A percentile compares a stretch with the other conserved stretches of the same genome.
These are phyloP conservation scores for Alentia gelatinosa DNA, from an alignment of 2,888 invertebrate genomes.

Conservation along the genomic window DNA sequence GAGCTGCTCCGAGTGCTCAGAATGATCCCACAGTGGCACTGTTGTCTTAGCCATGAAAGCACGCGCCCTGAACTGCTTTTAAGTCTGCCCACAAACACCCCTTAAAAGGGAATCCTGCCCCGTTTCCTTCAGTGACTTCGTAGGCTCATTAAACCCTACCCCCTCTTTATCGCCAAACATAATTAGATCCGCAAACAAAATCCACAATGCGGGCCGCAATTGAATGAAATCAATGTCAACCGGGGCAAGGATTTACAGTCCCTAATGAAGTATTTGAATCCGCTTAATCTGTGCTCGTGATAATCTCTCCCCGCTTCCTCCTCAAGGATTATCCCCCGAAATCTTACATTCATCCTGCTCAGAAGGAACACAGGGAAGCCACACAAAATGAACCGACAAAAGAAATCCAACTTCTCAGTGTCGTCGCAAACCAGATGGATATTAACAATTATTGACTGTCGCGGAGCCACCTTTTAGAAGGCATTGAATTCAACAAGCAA, in stretches of 20 bases:
- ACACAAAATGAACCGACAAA: not conserved
- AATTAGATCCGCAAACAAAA: constrained; percentile 37
- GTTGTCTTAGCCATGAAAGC: constrained; percentile 23
- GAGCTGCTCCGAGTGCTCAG: constrained; percentile 9
- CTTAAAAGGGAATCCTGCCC: not conserved
- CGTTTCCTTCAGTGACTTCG: not conserved
- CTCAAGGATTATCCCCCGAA: not conserved
- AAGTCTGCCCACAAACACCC: not conserved
- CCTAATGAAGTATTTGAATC: not conserved
- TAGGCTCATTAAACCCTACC: constrained; percentile 1
- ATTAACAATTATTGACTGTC: not conserved
- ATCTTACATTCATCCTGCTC: constrained; percentile 1
- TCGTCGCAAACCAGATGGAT: not conserved
- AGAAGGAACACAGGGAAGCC: not conserved
- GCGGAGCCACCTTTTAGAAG: not conserved
- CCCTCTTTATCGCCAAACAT: constrained; percentile 12
- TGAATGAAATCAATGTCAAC: not conserved
- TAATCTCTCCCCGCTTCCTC: constrained; percentile 2
- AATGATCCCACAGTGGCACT: constrained; percentile 8
- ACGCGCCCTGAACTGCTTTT: not conserved
- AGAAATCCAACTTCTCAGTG: not conserved
- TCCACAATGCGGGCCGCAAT: not conserved
- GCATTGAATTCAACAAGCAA: not conserved
- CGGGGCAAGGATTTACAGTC: constrained; percentile 7
- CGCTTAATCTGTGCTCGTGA: not conserved